Conservation (phyloP, 2,113 vertebrate species). For the Coregonus clupeaformis region DNA sequence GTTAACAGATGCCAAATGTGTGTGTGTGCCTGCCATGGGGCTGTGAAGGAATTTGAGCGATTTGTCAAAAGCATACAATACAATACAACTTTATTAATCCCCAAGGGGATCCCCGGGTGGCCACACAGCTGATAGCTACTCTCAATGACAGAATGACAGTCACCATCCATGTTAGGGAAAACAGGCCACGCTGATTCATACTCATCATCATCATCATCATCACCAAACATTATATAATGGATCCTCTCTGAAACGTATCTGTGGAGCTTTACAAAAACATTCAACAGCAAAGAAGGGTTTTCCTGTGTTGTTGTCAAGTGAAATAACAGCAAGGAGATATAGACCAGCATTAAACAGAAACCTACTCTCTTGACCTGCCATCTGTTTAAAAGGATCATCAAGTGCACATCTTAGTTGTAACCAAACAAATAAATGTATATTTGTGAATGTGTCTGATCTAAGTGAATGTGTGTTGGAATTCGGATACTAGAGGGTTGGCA, state of each 20-base stretch:
- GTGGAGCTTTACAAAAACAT: not conserved
- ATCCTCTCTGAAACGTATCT: not conserved
- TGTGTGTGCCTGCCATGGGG: not conserved
- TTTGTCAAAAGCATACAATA: not conserved
- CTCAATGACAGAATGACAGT: not conserved
- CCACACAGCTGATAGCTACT: not conserved
- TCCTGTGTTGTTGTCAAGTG: not conserved
- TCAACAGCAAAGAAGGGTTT: not conserved
- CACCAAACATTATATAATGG: not conserved
- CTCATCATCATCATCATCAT: not conserved
- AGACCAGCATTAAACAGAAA: not conserved
- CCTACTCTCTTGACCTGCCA: too few species aligned
- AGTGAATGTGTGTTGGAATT: not conserved
- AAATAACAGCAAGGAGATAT: not conserved
- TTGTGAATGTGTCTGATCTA: too few species aligned
- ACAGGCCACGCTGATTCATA: not conserved
- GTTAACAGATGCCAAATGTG: too few species aligned
- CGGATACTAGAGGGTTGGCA: not conserved
- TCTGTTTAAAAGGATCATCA: not conserved
- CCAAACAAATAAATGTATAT: too few species aligned
- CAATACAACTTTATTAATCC: too few species aligned
- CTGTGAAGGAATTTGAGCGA: not conserved
- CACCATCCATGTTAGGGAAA: not conserved
- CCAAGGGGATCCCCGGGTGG: not conserved
- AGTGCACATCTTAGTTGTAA: not conserved